phyloP scores from a whole-genome alignment of 2,113 vertebrate species.

The Calyptommatus sinebrachiatus region DNA sequence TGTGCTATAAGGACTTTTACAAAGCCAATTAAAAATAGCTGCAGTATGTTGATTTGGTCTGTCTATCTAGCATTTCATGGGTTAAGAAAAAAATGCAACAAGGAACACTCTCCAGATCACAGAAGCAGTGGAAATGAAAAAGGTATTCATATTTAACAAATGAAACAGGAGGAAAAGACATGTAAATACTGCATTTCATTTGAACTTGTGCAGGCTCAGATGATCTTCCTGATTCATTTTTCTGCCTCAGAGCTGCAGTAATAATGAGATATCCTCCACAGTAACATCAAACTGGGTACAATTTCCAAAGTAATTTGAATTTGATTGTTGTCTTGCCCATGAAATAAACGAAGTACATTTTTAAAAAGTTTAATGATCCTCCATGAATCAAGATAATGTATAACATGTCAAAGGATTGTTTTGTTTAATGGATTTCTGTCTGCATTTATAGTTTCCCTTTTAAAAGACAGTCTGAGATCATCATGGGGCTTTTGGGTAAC shows the following conservation, averaged over 20 bases:
- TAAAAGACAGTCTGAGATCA: constrained; percentile 43
- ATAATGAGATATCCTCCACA: constrained; percentile 47
- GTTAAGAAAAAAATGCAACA: background rate
- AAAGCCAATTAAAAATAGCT: background rate
- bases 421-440: constrained; percentile 19
- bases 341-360: constrained; percentile 62
- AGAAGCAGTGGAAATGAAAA: background rate
- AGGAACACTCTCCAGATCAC: background rate
- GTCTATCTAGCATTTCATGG: background rate
- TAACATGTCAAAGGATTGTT: constrained; percentile 27
- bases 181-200: background rate
- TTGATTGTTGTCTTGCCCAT: constrained; percentile 49
- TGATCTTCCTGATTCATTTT: constrained; percentile 28
- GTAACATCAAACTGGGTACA: constrained; percentile 33
- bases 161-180: constrained; percentile 29
- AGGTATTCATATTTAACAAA: constrained; percentile 21
- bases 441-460: fast-evolving
- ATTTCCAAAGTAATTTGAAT: constrained; percentile 59
- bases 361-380: constrained; percentile 50
- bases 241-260: constrained; percentile 42
- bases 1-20: background rate
- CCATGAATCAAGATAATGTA: constrained; percentile 59
- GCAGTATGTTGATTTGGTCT: background rate
- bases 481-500: background rate
- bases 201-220: background rate